These are phyloP conservation scores for Lutraria lutraria DNA, from an alignment of 2,888 invertebrate species.

Conservation along the genomic window DNA sequence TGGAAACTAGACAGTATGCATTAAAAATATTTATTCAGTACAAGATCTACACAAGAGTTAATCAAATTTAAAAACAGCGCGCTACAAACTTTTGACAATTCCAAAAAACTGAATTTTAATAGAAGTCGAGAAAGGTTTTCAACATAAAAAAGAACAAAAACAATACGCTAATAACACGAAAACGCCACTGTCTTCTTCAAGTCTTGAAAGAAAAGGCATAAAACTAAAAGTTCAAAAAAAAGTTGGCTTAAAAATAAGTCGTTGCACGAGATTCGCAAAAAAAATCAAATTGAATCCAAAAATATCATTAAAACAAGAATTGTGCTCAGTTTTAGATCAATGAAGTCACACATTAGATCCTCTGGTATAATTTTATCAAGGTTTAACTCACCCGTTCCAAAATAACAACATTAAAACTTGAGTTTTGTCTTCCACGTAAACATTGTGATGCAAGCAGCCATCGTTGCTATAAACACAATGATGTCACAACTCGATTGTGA, in stretches of 20 bases:
- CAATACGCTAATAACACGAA: too few species aligned
- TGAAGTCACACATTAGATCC: not conserved
- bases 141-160: too few species aligned
- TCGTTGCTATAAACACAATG: constrained; percentile 13
- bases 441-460: not conserved
- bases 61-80: too few species aligned
- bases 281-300: not conserved
- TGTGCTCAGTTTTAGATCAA: not conserved
- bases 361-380: not conserved
- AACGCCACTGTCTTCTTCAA: too few species aligned
- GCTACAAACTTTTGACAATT: too few species aligned
- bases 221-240: too few species aligned
- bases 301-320: not conserved
- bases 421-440: constrained; percentile 7
- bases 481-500: not conserved
- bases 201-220: too few species aligned
- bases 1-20: too few species aligned
- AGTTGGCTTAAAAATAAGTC: not conserved
- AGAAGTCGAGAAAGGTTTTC: too few species aligned
- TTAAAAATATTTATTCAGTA: too few species aligned
- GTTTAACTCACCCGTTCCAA: constrained; percentile 25
- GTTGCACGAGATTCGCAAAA: not conserved
- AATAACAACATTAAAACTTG: constrained; percentile 22
- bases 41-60: too few species aligned
- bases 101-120: too few species aligned